A percentile compares a stretch with the other conserved stretches of the same genome.
Evolutionary conservation across 2,797 vertebrate genomes (phyloP).

Genomic region (Coluber constrictor): DNA sequence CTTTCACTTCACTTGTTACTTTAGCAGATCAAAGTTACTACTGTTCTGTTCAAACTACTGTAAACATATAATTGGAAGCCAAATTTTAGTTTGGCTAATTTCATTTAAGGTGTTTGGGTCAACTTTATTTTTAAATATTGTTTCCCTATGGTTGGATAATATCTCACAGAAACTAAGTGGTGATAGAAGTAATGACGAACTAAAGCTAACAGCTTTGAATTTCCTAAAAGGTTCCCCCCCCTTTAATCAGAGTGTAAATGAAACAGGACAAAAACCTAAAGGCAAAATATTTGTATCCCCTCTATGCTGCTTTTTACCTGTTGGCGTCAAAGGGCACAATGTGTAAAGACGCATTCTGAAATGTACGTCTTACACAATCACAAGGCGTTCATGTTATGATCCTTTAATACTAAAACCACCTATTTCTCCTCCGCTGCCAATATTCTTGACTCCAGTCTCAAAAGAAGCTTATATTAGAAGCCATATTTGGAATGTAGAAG

Average conservation of each 20-base stretch:
- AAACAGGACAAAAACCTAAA: neutral
- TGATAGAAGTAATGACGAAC: constrained; percentile 29
- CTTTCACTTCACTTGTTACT: constrained; percentile 15
- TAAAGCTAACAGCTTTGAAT: constrained; percentile 7
- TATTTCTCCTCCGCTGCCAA: rapidly evolving
- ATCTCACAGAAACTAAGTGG: constrained; percentile 37
- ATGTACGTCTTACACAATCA: neutral
- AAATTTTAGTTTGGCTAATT: neutral
- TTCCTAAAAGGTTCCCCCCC: constrained; percentile 3
- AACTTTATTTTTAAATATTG: constrained; percentile 46
- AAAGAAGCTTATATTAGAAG: neutral
- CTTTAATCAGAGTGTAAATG: neutral
- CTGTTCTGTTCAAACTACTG: neutral
- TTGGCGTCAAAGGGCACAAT: neutral
- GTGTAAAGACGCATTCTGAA: neutral
- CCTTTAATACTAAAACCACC: neutral
- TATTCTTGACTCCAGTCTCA: neutral
- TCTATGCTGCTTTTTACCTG: neutral
- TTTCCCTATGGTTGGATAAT: constrained; percentile 31
- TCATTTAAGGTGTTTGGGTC: neutral
- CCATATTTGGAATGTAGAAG: constrained; percentile 15
- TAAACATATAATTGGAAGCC: neutral
- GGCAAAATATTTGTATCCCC: neutral
- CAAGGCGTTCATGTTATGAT: constrained; percentile 1
- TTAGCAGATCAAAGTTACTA: neutral